Conservation (phyloP, 2,113 vertebrate species). For the Channa maculata region DNA sequence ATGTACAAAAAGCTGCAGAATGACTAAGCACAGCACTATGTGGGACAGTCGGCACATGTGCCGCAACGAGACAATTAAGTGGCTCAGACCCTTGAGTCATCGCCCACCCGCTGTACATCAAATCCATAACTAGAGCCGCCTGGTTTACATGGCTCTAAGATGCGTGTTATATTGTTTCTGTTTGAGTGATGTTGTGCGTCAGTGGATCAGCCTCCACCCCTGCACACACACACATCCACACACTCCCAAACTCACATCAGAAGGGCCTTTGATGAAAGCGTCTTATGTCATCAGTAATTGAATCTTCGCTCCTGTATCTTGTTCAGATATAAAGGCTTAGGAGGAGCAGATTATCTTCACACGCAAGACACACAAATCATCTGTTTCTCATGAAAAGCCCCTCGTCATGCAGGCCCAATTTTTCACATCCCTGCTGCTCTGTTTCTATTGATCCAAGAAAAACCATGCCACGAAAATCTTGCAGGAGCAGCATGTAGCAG, state of each 20-base stretch:
- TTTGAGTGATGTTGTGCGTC: conserved; percentile 48
- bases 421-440: conserved; percentile 29
- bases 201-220: conserved; percentile 19
- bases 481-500: neutral
- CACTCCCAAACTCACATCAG: conserved; percentile 18
- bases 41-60: conserved; percentile 8
- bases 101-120: conserved; percentile 4
- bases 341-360: conserved; percentile 31
- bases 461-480: neutral
- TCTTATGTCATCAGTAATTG: conserved; percentile 56
- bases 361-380: conserved; percentile 27
- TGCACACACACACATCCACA: conserved; percentile 17
- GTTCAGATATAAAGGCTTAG: conserved; percentile 30
- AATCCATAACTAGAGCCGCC: conserved; percentile 25
- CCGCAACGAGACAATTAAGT: conserved; percentile 29
- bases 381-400: conserved; percentile 28
- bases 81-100: conserved; percentile 27
- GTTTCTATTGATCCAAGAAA: conserved; percentile 16
- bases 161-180: conserved; percentile 39
- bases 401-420: neutral
- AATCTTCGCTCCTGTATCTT: conserved; percentile 52
- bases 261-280: conserved; percentile 41
- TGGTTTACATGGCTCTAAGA: conserved; percentile 24
- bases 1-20: conserved; percentile 8
- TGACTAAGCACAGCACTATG: conserved; percentile 9